These are phyloP conservation scores for Sebastes vulpes DNA, from an alignment of 2,797 vertebrate genomes.

Conservation along the genomic window DNA sequence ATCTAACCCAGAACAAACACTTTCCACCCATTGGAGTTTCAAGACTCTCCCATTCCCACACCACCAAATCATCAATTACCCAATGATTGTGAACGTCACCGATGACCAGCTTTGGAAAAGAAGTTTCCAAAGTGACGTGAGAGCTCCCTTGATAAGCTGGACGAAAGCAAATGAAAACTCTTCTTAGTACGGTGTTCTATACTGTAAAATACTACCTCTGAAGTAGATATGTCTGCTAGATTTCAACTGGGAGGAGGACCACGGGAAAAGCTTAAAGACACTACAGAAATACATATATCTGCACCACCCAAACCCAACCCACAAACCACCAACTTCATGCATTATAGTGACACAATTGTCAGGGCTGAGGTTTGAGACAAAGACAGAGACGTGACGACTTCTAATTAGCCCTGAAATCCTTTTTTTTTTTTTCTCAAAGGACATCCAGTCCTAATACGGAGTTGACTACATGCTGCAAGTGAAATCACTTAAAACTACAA, in stretches of 20 bases:
- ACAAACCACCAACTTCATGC: background rate
- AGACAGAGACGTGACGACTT: background rate
- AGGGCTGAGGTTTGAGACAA: too few species aligned
- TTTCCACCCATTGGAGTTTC: background rate
- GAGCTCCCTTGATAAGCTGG: background rate
- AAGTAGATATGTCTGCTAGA: too few species aligned
- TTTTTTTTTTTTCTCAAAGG: background rate
- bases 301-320: background rate
- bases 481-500: constrained; percentile 15
- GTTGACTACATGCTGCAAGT: background rate
- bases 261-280: too few species aligned
- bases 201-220: background rate
- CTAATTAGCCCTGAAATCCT: background rate
- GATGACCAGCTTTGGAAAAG: background rate
- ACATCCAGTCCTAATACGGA: background rate
- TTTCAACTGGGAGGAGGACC: too few species aligned
- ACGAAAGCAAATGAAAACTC: background rate
- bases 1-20: background rate
- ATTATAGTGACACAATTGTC: background rate
- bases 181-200: background rate
- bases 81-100: background rate
- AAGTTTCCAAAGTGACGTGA: background rate
- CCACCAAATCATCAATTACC: constrained; percentile 1
- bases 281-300: background rate
- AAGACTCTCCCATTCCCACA: constrained; percentile 9